A percentile compares a stretch with the other conserved stretches of the same genome.
These are phyloP conservation scores for Octonoba sinensis DNA, from an alignment of 2,888 invertebrate genomes.

Conservation along the genomic window DNA sequence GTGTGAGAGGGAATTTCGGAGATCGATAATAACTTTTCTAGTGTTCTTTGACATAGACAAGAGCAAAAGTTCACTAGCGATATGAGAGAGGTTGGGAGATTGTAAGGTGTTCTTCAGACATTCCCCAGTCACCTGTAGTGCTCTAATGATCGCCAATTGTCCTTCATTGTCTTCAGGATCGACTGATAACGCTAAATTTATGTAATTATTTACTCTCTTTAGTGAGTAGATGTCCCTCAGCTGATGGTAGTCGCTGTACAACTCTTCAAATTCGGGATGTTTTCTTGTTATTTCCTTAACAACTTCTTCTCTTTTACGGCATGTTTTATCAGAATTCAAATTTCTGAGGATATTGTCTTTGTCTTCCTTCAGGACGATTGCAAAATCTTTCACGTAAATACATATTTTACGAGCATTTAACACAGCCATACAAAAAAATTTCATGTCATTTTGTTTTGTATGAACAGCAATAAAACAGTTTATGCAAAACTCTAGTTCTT, in stretches of 20 bases:
- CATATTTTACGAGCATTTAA: no score
- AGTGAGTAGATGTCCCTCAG: slow-evolving; percentile 21
- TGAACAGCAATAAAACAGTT: neutral
- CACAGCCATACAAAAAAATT: no score
- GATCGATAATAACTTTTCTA: neutral
- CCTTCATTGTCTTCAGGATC: slow-evolving; percentile 3
- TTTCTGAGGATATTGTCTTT: no score
- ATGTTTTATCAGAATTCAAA: no score
- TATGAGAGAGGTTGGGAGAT: slow-evolving; percentile 18
- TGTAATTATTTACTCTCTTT: slow-evolving; percentile 9
- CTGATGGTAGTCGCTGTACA: slow-evolving; percentile 19
- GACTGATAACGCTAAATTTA: slow-evolving; percentile 12
- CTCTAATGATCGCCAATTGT: slow-evolving; percentile 24
- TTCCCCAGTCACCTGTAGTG: slow-evolving; percentile 35
- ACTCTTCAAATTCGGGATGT: slow-evolving; percentile 20
- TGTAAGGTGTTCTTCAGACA: slow-evolving; percentile 24
- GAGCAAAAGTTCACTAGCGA: slow-evolving; percentile 1
- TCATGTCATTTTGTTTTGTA: no score
- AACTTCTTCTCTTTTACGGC: no score
- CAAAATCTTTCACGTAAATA: no score
- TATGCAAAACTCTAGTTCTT: neutral
- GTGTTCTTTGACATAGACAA: neutral
- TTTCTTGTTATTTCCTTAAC: neutral
- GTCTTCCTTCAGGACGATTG: no score
- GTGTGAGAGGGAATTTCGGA: slow-evolving; percentile 31